Evolutionary conservation across 2,888 invertebrate genomes (phyloP).

Genomic region (Lepidochitona cinerea): DNA sequence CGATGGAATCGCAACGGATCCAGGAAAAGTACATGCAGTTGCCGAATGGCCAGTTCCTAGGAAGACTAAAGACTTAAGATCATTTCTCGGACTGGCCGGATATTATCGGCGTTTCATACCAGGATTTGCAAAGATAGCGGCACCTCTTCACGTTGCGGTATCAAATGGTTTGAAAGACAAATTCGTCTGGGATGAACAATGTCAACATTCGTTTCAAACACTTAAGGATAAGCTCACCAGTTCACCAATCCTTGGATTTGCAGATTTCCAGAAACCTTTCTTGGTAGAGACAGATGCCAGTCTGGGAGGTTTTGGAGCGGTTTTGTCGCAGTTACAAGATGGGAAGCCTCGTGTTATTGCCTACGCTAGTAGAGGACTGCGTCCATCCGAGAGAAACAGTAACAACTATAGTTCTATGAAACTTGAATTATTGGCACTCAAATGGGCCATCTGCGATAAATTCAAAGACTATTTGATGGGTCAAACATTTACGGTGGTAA

Average conservation of each 20-base stretch:
- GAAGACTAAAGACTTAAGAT: background rate
- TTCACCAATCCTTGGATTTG: background rate
- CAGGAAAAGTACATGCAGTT: background rate
- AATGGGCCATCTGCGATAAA: constrained; percentile 30
- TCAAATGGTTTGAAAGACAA: background rate
- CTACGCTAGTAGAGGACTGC: constrained; percentile 8
- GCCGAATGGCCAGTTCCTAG: background rate
- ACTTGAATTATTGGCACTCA: constrained; percentile 26
- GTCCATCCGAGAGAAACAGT: background rate
- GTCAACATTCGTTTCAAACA: background rate
- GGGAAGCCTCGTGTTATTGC: constrained; percentile 2
- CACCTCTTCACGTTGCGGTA: background rate
- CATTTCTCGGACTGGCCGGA: background rate
- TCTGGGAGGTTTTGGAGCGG: background rate
- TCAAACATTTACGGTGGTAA: constrained; percentile 4
- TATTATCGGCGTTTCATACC: background rate
- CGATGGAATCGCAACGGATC: background rate
- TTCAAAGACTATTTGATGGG: constrained; percentile 19
- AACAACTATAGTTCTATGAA: constrained; percentile 4
- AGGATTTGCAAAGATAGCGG: background rate
- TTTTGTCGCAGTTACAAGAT: background rate
- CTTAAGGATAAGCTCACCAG: background rate
- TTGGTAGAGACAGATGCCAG: background rate
- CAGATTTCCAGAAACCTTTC: background rate
- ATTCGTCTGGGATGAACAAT: background rate